Conservation (phyloP, 2,113 vertebrate genomes). For the Gopherus evgoodei region DNA sequence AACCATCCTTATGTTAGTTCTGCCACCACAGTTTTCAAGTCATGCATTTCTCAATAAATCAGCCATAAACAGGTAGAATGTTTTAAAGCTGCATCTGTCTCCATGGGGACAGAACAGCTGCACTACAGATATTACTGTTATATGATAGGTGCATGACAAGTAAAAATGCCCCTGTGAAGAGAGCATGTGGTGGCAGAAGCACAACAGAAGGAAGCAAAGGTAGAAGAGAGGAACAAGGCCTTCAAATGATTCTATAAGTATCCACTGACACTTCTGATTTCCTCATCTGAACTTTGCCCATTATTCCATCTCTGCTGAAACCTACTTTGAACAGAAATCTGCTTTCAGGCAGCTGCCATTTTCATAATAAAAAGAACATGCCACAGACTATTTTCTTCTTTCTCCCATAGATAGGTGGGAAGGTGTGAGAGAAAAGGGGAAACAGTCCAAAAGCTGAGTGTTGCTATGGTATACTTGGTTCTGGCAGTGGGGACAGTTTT, state of each 20-base stretch:
- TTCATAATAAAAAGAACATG: background rate
- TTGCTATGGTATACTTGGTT: too few species aligned
- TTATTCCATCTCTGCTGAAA: background rate
- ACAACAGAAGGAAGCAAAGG: background rate
- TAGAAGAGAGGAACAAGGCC: background rate
- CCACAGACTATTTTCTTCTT: background rate
- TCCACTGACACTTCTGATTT: background rate
- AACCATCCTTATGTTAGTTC: accelerated
- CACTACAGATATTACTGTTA: background rate
- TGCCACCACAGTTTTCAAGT: background rate
- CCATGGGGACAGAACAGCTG: constrained; percentile 1
- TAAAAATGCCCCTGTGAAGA: background rate
- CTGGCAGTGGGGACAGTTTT: background rate
- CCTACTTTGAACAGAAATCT: background rate
- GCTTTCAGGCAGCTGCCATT: background rate
- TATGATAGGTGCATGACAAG: background rate
- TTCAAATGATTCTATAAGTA: background rate
- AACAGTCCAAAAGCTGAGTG: too few species aligned
- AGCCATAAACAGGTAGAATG: background rate
- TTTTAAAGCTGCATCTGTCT: background rate
- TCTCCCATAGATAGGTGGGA: background rate
- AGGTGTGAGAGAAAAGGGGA: too few species aligned
- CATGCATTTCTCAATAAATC: background rate
- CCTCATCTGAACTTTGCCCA: background rate
- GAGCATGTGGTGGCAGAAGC: accelerated